Base-by-base conservation (phyloP, 2,113 vertebrate species). In the Egretta garzetta region DNA sequence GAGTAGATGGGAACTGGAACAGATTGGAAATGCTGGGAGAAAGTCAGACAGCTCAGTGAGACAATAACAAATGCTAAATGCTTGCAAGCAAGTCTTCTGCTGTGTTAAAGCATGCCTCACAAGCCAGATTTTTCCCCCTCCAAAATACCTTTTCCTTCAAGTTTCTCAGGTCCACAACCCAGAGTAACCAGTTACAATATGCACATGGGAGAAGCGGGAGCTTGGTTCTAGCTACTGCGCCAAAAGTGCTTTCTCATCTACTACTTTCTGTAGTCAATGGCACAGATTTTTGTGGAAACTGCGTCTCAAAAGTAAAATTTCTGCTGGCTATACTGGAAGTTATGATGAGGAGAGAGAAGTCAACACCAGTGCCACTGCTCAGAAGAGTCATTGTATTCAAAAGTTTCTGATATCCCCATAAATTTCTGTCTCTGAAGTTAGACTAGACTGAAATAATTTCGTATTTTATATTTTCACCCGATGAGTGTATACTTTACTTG, bases 381-480 rank as follows among this genome's bases (percentile, higher is more conserved):
- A 66, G 50, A 81, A 50, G 10, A 79, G 11, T 33, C 6, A 13
- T 27, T 74, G 4, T 37, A 41, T 81, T 92, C n/a, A 52, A 50
- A 81, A 62, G 6, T 4, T 68, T 95, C 82, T 76, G 12, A 68
- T 0, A 1, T 37, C 26, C 24, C 10, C 20, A 11, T 17, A 62
- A 52, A 66, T 60, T 70, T 90, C 32, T 79, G 6, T 33, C 21
- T 93, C 56, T 71, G 27, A 86, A 66, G 21, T 82, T 56, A 71
- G 47, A 66, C 14, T 53, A 49, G 70, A 56, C 22, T n/a, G 62
- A 89, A 86, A 83, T 43, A 82, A 72, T 41, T 90, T 77, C 72
- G 47, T 94, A 73, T 96, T 95, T 93, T 55, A 52, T 89, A 49
- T 86, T 94, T 92, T 97, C 90, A 95, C 80, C 52, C 77, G 58